Conservation (phyloP, 1,140 invertebrate genomes). For the Heliothis subflexa region DNA sequence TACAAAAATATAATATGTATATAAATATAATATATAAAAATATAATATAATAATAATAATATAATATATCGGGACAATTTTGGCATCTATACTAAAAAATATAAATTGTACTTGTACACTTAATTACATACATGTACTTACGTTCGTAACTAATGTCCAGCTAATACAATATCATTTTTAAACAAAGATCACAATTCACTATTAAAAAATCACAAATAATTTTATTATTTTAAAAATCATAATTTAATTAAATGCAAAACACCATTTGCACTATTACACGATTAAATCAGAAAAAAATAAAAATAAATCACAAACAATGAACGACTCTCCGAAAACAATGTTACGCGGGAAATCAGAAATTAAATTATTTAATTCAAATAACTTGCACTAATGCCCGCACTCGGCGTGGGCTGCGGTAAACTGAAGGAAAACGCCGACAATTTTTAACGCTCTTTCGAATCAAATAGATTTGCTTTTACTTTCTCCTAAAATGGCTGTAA, state of each 20-base stretch:
- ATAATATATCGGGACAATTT: no score
- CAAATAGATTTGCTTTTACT: slow-evolving; percentile 56
- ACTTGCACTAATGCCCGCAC: slow-evolving; percentile 22
- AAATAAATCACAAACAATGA: neutral
- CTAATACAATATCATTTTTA: neutral
- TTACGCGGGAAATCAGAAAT: slow-evolving; percentile 1
- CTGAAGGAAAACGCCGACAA: slow-evolving; percentile 42
- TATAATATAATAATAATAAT: no score
- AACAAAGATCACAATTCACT: neutral
- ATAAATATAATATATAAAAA: no score
- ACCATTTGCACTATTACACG: neutral
- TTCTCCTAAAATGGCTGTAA: slow-evolving; percentile 51
- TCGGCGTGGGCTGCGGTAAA: slow-evolving; percentile 36
- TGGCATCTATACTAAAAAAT: no score
- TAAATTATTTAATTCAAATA: neutral
- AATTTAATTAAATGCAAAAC: neutral
- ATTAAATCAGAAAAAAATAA: neutral
- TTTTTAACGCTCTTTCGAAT: slow-evolving; percentile 55
- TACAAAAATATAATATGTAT: no score
- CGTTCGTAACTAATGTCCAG: neutral
- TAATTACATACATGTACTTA: neutral
- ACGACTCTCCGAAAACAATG: neutral
- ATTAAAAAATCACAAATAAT: neutral
- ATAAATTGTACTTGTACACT: no score
- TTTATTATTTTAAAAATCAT: neutral